Evolutionary conservation across 2,797 vertebrate genomes (phyloP).

Genomic region (Heterohyrax brucei): DNA sequence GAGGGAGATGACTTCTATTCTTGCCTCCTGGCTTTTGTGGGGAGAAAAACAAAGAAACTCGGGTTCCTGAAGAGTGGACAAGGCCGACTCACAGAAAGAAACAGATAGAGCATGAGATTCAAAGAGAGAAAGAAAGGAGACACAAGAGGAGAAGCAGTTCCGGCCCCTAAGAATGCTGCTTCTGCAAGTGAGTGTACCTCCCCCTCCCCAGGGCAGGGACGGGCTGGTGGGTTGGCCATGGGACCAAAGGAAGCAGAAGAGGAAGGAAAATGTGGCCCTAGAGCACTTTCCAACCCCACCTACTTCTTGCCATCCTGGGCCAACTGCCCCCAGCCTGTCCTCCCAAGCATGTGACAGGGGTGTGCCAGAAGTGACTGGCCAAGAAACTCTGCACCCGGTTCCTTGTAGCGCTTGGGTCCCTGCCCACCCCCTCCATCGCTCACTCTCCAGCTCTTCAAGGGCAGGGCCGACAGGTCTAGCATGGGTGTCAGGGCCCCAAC

Average conservation of each 20-base stretch:
- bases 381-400: not conserved
- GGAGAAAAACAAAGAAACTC: not conserved
- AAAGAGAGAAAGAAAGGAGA: not conserved
- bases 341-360: not conserved
- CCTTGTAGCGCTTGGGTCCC: not conserved
- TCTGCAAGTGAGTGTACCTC: not conserved
- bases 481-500: conserved; percentile 60
- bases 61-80: not conserved
- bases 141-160: not conserved
- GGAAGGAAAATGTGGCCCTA: not conserved
- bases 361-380: not conserved
- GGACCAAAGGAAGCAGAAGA: conserved; percentile 16
- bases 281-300: not conserved
- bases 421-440: not conserved
- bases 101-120: not conserved
- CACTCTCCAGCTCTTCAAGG: not conserved
- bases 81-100: not conserved
- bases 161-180: not conserved
- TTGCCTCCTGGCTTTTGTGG: not conserved
- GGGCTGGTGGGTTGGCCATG: not conserved
- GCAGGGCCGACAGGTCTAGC: not conserved
- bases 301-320: not conserved
- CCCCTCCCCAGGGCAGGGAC: not conserved
- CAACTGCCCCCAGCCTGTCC: not conserved
- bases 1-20: not conserved